Evolutionary conservation across 1,140 invertebrate species (phyloP), one percentile per base, ranked within the genome.

Genomic region (Danaus plexippus): DNA sequence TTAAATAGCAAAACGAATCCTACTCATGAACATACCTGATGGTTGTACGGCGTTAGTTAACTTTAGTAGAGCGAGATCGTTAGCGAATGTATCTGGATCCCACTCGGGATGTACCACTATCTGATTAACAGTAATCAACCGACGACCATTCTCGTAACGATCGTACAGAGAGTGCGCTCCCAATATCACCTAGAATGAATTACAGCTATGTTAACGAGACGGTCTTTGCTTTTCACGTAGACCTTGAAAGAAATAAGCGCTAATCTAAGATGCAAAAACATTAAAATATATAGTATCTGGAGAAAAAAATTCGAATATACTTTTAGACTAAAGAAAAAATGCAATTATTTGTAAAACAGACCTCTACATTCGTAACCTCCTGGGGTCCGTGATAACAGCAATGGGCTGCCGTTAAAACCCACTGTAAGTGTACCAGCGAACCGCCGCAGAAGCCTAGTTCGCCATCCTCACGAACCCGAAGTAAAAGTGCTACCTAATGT

Each of bases 51-150:
- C 44, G 52, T 92, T 88, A 9, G 89, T 85, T 3, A 94, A 73
- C 9, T 89, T 78, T 0, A 95, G 70, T 1, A 94, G 73, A 0
- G 93, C 93, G 2, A 92, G 73, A 64, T 95, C 93, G 62, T 93
- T 90, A n/a, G 87, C 73, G n/a, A 90, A 81, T 9, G 87, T 88
- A 5, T 86, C 88, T 0, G 88, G 78, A 13, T 89, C 86, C 70
- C 90, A 95, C 1, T 88, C 86, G 0, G 92, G 92, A 80, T 94
- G 93, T 0, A 88, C 64, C 1, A 90, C 82, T n/a, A 93, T 88
- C 0, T 89, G 85, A 0, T 81, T 80, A 0, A 94, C 91, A 47
- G 89, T 88, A 1, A 91, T 79, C 10, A 92, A 89, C 4, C 83
- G 77, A 0, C 83, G 70, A 0, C 83, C 83, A 47, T 81, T 80